phyloP scores from a whole-genome alignment of 2,888 invertebrate genomes.

The Thymelicus acteon region DNA sequence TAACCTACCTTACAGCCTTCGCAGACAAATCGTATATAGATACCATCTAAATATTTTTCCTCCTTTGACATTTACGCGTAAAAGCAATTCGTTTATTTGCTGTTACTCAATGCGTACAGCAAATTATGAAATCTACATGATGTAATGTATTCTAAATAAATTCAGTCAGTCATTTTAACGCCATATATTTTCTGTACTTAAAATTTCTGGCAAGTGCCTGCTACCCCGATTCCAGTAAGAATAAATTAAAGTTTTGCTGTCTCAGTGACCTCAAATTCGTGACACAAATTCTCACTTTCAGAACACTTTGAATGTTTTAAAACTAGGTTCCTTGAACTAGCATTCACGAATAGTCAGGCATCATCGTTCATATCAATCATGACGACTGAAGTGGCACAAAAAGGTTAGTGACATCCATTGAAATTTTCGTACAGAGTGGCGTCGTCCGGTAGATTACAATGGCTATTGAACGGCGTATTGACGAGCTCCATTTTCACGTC shows the following conservation, averaged over 20 bases:
- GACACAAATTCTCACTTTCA: constrained; percentile 18
- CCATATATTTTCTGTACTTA: too few species aligned
- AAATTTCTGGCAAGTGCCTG: constrained; percentile 19
- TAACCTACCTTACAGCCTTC: constrained; percentile 2
- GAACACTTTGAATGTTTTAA: not conserved
- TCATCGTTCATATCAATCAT: constrained; percentile 27
- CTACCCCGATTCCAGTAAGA: constrained; percentile 16
- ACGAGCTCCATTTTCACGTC: constrained; percentile 19
- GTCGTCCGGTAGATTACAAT: constrained; percentile 23
- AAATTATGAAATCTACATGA: not conserved
- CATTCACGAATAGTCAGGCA: constrained; percentile 3
- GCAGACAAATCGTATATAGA: not conserved
- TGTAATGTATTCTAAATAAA: constrained; percentile 7
- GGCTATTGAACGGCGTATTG: constrained; percentile 20
- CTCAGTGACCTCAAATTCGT: constrained; percentile 19
- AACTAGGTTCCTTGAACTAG: constrained; percentile 20
- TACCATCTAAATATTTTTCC: constrained; percentile 3
- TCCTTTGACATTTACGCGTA: not conserved
- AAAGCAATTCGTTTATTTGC: not conserved
- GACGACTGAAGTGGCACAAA: constrained; percentile 27
- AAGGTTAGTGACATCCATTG: constrained; percentile 14
- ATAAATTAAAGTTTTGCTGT: constrained; percentile 11
- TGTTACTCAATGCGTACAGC: not conserved
- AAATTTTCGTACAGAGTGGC: constrained; percentile 24
- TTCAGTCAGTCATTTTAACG: too few species aligned